Evolutionary conservation across 2,888 invertebrate species (phyloP).

Genomic region (Hipparchia semele): DNA sequence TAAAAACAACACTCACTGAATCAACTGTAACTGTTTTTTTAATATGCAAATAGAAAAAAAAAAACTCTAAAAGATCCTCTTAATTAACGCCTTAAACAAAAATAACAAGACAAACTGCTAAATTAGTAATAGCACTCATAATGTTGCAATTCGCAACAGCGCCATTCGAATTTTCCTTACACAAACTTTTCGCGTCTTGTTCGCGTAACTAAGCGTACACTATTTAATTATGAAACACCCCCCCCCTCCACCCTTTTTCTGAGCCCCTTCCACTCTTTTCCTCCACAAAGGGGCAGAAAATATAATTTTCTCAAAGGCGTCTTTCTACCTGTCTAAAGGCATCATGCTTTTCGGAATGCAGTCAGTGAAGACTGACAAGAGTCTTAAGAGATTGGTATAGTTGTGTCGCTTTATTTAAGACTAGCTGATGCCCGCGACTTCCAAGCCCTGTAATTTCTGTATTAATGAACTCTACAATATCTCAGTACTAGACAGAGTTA

Average conservation of each 20-base stretch:
- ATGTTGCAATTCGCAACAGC: conserved; percentile 45
- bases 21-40: neutral
- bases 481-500: too few species aligned
- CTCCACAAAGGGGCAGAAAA: conserved; percentile 49
- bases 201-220: conserved; percentile 67
- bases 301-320: conserved; percentile 56
- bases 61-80: conserved; percentile 36
- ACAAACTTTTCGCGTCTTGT: conserved; percentile 53
- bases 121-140: conserved; percentile 54
- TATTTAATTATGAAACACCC: conserved; percentile 69
- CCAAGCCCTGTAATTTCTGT: too few species aligned
- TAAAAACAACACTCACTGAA: neutral
- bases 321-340: conserved; percentile 42
- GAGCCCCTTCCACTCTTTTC: conserved; percentile 40
- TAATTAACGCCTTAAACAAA: conserved; percentile 47
- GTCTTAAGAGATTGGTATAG: conserved; percentile 21
- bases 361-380: conserved; percentile 36
- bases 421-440: too few species aligned
- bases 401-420: neutral
- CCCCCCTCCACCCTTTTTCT: conserved; percentile 44
- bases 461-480: too few species aligned
- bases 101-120: conserved; percentile 51
- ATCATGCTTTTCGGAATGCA: conserved; percentile 34
- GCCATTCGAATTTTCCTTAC: conserved; percentile 54
- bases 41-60: conserved; percentile 23